phyloP scores from a whole-genome alignment of 2,113 vertebrate genomes.

The Boleophthalmus pectinirostris region DNA sequence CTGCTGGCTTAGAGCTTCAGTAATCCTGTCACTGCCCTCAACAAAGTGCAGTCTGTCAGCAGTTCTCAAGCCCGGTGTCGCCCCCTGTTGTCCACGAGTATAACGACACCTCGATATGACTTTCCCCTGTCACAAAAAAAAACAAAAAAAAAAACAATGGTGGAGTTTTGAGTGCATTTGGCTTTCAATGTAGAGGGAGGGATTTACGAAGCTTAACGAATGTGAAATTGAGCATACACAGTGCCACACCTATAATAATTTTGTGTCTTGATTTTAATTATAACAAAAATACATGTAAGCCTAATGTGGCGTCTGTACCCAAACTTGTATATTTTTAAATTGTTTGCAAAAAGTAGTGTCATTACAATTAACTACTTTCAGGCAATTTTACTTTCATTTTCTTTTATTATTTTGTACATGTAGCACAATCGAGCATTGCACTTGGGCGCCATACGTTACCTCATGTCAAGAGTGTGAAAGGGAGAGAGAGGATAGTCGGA shows the following conservation, averaged over 20 bases:
- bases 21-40: background rate
- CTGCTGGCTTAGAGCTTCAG: background rate
- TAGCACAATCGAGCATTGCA: slow-evolving; percentile 94
- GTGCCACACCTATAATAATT: slow-evolving; percentile 54
- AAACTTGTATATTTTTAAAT: slow-evolving; percentile 6
- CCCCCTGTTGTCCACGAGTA: slow-evolving; percentile 15
- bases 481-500: slow-evolving; percentile 44
- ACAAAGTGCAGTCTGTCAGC: slow-evolving; percentile 68
- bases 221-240: slow-evolving; percentile 72
- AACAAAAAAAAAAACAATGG: too few species aligned
- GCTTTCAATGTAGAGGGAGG: slow-evolving; percentile 43
- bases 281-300: slow-evolving; percentile 58
- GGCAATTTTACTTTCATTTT: slow-evolving; percentile 65
- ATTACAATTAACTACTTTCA: slow-evolving; percentile 76
- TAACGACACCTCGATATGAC: background rate
- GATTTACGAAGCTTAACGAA: slow-evolving; percentile 39
- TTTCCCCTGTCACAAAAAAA: background rate
- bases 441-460: slow-evolving; percentile 93
- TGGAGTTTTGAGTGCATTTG: slow-evolving; percentile 44
- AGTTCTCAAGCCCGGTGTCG: slow-evolving; percentile 44
- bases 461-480: slow-evolving; percentile 87
- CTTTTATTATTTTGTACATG: slow-evolving; percentile 81
- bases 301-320: slow-evolving; percentile 65
- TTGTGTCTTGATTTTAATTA: slow-evolving; percentile 36
- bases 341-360: slow-evolving; percentile 61